These are phyloP conservation scores for Coleophora flavipennella DNA, from an alignment of 2,888 invertebrate genomes.

Conservation along the genomic window DNA sequence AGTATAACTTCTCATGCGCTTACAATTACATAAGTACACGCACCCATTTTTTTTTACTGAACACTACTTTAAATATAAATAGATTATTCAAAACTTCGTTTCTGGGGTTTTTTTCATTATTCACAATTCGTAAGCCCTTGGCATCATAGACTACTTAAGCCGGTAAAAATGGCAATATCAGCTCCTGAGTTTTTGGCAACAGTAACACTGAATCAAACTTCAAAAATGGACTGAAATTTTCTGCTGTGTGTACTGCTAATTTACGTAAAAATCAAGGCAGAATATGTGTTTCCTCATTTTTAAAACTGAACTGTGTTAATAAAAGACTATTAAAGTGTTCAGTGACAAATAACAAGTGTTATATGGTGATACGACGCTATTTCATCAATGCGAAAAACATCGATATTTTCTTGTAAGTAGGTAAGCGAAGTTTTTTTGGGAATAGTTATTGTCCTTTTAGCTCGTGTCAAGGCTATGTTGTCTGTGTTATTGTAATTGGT, in stretches of 20 bases:
- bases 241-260: slow-evolving; percentile 28
- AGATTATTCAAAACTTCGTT: too few relatives aligned
- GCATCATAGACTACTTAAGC: too few relatives aligned
- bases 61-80: too few relatives aligned
- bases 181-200: too few relatives aligned
- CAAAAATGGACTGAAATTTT: slow-evolving; percentile 44
- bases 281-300: slow-evolving; percentile 23
- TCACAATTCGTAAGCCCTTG: too few relatives aligned
- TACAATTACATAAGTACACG: too few relatives aligned
- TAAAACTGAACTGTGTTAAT: slow-evolving; percentile 23
- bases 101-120: too few relatives aligned
- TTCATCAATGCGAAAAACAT: slow-evolving; percentile 24
- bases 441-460: slow-evolving; percentile 3
- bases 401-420: slow-evolving; percentile 26
- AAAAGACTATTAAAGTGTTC: slow-evolving; percentile 20
- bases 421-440: slow-evolving; percentile 9
- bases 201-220: slow-evolving; percentile 27
- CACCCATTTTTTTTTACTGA: too few relatives aligned
- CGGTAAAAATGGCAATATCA: too few relatives aligned
- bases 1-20: too few relatives aligned
- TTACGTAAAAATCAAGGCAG: slow-evolving; percentile 38
- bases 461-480: slow-evolving; percentile 9
- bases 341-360: slow-evolving; percentile 24
- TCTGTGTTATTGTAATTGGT: slow-evolving; percentile 33
- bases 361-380: slow-evolving; percentile 23